Percentiles rank a stretch among this genome's conserved stretches.
Conservation (phyloP, 2,113 vertebrate genomes). For the Dipodomys spectabilis region DNA sequence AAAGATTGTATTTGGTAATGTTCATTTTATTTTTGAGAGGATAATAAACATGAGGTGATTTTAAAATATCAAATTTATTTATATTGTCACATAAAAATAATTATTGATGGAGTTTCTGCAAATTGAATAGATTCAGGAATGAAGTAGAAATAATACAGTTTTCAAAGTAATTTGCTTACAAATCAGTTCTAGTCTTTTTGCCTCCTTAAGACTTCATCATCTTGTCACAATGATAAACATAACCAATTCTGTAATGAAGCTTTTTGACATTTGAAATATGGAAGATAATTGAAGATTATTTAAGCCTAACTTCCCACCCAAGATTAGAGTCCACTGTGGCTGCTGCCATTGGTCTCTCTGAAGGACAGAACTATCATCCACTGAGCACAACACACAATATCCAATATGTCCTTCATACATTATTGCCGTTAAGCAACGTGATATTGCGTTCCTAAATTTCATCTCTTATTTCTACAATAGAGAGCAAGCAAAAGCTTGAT, state of each 20-base stretch:
- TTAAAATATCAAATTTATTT: slow-evolving; percentile 33
- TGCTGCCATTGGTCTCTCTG: not conserved
- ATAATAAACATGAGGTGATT: not conserved
- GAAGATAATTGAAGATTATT: not conserved
- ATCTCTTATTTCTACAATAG: slow-evolving; percentile 9
- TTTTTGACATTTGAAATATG: slow-evolving; percentile 34
- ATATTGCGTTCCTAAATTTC: not conserved
- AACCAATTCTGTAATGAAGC: not conserved
- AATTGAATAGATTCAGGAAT: not conserved
- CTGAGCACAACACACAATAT: not conserved
- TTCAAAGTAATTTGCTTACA: slow-evolving; percentile 9
- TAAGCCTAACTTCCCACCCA: not conserved
- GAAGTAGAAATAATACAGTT: not conserved
- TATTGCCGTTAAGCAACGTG: not conserved
- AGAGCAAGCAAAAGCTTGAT: not conserved
- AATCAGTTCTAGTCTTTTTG: not conserved
- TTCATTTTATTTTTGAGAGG: slow-evolving; percentile 25
- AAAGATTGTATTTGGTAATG: not conserved
- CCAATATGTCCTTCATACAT: not conserved
- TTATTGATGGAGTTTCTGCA: not conserved
- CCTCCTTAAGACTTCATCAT: not conserved
- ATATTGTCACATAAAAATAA: slow-evolving; percentile 1
- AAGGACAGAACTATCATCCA: not conserved
- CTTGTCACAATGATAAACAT: slow-evolving; percentile 2
- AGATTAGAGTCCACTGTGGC: not conserved